Evolutionary conservation across 2,113 vertebrate species (phyloP).

Genomic region (Eulacestoma nigropectus): DNA sequence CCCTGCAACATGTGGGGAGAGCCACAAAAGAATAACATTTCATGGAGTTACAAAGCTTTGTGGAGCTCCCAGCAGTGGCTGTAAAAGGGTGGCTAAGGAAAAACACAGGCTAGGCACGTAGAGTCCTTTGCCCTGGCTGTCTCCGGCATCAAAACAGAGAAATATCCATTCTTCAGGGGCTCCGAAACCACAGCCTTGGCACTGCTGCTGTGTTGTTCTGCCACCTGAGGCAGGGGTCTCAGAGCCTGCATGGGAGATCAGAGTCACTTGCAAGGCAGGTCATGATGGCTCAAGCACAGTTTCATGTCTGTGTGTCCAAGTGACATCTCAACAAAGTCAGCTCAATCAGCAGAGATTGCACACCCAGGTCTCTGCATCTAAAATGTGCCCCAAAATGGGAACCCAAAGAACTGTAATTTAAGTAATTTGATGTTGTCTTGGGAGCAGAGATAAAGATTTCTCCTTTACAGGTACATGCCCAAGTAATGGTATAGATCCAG

Average conservation of each 20-base stretch:
- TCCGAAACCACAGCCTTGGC: neutral
- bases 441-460: neutral
- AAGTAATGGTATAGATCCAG: neutral
- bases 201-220: neutral
- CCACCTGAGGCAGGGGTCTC: neutral
- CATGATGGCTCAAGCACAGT: neutral
- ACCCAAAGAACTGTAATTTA: neutral
- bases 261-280: neutral
- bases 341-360: neutral
- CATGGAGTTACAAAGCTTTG: neutral
- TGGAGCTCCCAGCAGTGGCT: neutral
- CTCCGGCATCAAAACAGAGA: neutral
- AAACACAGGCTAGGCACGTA: accelerated
- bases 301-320: accelerated
- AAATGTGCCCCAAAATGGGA: neutral
- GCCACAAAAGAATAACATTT: neutral
- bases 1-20: neutral
- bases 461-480: neutral
- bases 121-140: neutral
- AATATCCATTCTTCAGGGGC: neutral
- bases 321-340: neutral
- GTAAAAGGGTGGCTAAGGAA: neutral
- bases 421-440: neutral
- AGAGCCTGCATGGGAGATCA: neutral
- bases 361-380: neutral